phyloP scores from a whole-genome alignment of 2,888 invertebrate genomes.

The Tiliacea aurago region DNA sequence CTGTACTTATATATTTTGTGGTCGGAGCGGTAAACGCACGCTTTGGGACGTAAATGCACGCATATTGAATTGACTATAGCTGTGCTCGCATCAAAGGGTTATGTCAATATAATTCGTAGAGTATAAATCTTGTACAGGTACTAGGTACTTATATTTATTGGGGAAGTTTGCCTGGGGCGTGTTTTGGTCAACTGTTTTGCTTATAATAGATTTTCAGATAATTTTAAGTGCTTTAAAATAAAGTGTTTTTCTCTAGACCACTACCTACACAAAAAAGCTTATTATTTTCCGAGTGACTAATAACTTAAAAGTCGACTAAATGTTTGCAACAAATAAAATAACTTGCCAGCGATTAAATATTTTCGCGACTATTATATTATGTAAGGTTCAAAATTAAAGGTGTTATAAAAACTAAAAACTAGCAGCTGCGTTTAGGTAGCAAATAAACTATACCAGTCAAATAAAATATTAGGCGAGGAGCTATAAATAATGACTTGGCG shows the following conservation, averaged over 20 bases:
- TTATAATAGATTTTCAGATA: slow-evolving; percentile 14
- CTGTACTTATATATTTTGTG: slow-evolving; percentile 6
- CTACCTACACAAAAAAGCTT: background rate
- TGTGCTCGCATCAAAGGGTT: slow-evolving; percentile 43
- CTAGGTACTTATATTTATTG: slow-evolving; percentile 27
- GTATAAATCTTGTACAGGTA: slow-evolving; percentile 34
- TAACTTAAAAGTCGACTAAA: too few relatives aligned
- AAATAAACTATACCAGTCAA: too few relatives aligned
- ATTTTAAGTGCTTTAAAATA: background rate
- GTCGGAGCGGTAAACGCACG: slow-evolving; percentile 17
- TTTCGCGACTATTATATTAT: too few relatives aligned
- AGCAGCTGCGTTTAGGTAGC: too few relatives aligned
- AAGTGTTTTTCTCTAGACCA: background rate
- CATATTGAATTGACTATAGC: slow-evolving; percentile 47
- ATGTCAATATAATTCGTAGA: slow-evolving; percentile 42
- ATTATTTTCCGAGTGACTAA: too few relatives aligned
- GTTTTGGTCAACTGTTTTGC: slow-evolving; percentile 40
- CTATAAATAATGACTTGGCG: too few relatives aligned
- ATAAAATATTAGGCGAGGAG: too few relatives aligned
- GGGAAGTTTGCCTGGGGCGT: slow-evolving; percentile 43
- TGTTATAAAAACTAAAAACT: too few relatives aligned
- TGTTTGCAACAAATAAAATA: too few relatives aligned
- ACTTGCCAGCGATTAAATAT: too few relatives aligned
- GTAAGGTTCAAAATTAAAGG: too few relatives aligned
- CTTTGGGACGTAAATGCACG: slow-evolving; percentile 51